Evolutionary conservation across 2,888 invertebrate species (phyloP), one percentile per base, ranked within the genome.

Genomic region (Cantharis lateralis): DNA sequence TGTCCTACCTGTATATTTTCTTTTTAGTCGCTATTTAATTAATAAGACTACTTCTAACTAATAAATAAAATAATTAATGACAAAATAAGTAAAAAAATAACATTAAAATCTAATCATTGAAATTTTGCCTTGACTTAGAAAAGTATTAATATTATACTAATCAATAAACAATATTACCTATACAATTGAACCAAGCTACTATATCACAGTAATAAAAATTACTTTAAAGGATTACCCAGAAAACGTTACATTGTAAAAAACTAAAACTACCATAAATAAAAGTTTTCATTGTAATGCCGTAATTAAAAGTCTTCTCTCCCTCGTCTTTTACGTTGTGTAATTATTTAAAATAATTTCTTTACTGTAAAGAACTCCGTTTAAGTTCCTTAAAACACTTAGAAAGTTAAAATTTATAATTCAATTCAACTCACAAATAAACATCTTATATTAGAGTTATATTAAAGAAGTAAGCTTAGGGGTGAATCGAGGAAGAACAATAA

Each of bases 331-430:
- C 26, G 9, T 68, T 28, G 28, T 68, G 64, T 20, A 66, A 66
- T 20, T 18, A 61, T 70, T 70, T 61, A 48, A 72, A 72, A 10
- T 66, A 72, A 72, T 24, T 18, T 72, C 68, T 24, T 72, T 72
- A 68, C 20, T 66, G n/a, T 48, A 72, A 66, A 75, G 70, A 70
- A 72, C 61, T 48, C 61, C 61, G 15, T 84, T 84, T 83, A 84
- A 84, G 83, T 82, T 80, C 82, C 81, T 81, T 75, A 80, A 63
- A 80, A 82, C 84, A 84, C 85, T 85, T 84, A 62, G 62, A 71
- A 84, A 85, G 82, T 85, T 83, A 80, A 82, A 85, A 84, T 85
- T 84, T 84, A 83, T 84, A 84, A 84, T 85, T 85, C 84, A 85
- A 85, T 85, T 84, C 84, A 81, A 82, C 84, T 83, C 81, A 82